phyloP scores from a whole-genome alignment of 2,888 invertebrate species.

The Alloscopus bannaensis region DNA sequence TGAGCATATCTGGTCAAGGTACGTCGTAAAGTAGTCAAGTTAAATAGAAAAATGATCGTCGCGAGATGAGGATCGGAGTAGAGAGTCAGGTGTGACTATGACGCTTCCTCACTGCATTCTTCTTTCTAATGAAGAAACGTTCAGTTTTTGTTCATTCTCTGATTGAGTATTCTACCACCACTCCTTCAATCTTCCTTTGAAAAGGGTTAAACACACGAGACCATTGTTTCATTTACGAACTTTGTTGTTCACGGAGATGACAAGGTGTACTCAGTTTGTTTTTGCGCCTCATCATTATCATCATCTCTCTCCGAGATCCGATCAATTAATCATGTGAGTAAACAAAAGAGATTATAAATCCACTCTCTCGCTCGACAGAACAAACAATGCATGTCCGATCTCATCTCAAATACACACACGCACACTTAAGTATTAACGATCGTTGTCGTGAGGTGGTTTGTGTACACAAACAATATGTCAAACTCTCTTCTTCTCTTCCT shows the following conservation, averaged over 20 bases:
- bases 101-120: too few species aligned
- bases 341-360: constrained; percentile 25
- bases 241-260: constrained; percentile 50
- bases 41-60: too few species aligned
- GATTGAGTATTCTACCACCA: not conserved
- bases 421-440: too few species aligned
- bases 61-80: too few species aligned
- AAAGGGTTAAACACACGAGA: constrained; percentile 59
- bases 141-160: constrained; percentile 18
- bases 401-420: constrained; percentile 48
- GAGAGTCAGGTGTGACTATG: too few species aligned
- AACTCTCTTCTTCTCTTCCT: too few species aligned
- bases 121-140: constrained; percentile 1
- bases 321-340: constrained; percentile 44
- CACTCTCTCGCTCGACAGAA: constrained; percentile 25
- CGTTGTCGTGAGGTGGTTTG: too few species aligned
- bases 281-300: too few species aligned
- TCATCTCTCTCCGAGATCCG: constrained; percentile 25
- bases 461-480: constrained; percentile 61
- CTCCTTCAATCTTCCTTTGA: constrained; percentile 18
- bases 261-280: constrained; percentile 22
- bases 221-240: constrained; percentile 33
- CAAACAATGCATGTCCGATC: constrained; percentile 48
- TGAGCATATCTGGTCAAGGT: constrained; percentile 16
- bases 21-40: constrained; percentile 1